Evolutionary conservation across 2,888 invertebrate genomes (phyloP), one percentile per base, ranked within the genome.

Genomic region (Callosobruchus maculatus): DNA sequence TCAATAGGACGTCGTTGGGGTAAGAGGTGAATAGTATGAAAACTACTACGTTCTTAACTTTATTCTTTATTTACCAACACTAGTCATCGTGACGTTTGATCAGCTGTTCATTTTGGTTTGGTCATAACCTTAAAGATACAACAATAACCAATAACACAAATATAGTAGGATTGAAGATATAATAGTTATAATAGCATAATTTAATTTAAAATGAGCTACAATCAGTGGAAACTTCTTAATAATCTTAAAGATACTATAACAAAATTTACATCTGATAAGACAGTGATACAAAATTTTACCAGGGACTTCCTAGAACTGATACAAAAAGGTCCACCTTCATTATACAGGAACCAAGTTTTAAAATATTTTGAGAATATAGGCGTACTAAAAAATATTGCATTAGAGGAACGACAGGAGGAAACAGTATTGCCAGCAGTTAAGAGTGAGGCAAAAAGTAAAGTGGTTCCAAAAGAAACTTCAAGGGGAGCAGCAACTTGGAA

Each of bases 281-380:
- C 84, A 70, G 74, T 88, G 20, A 87, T 88, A 66, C 82, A 86
- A 21, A 79, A 84, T 4, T 71, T 89, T 3, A 88, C 85, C 74
- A 89, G 88, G 78, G 88, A 89, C 72, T 87, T 89, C 85, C 80
- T 87, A 0, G 85, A 87, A 2, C 78, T 87, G 20, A 80, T 89
- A 22, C 88, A 89, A 77, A 89, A 87, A 80, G 79, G 88, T 21
- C 84, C 85, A 68, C 83, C 84, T 0, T 78, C 83, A 0, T 77
- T 84, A 1, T 84, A 83, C 74, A 84, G 80, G 5, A 81, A 74
- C 20, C 77, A 80, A 20, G 73, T 82, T n/a, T 74, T 83, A n/a
- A 77, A 82, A 26, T 80, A 78, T 78, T 79, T 83, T 72, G 74
- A 77, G 30, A 68, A 70, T 79, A 81, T n/a, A 74, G 66, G n/a